Evolutionary conservation across 2,888 invertebrate species (phyloP).

Genomic region (Drosophila imparisetae): DNA sequence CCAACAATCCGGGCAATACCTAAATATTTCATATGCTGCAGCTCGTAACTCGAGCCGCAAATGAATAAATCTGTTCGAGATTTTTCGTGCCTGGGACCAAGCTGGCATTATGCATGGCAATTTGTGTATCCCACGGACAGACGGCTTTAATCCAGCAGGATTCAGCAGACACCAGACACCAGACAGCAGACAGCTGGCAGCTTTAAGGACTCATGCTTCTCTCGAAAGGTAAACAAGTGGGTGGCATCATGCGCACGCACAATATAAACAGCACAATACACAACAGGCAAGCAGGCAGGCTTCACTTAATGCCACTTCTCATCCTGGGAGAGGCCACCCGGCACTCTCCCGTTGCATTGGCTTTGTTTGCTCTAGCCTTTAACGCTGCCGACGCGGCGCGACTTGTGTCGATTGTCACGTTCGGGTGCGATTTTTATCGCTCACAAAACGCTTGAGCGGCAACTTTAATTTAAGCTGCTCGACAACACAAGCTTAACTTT

Average conservation of each 20-base stretch:
- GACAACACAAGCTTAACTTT: constrained; percentile 15
- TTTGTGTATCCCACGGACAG: constrained; percentile 27
- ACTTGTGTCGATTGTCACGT: constrained; percentile 70
- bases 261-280: constrained; percentile 22
- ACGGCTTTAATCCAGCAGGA: constrained; percentile 34
- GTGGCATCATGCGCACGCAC: constrained; percentile 16
- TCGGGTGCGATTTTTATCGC: constrained; percentile 70
- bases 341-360: constrained; percentile 14
- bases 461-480: constrained; percentile 57
- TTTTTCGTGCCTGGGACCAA: constrained; percentile 43
- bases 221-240: constrained; percentile 44
- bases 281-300: constrained; percentile 12
- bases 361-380: constrained; percentile 62
- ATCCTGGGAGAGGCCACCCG: constrained; percentile 3
- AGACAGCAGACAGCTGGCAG: constrained; percentile 21
- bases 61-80: constrained; percentile 65
- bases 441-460: constrained; percentile 48
- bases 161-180: constrained; percentile 12
- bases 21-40: constrained; percentile 66
- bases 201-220: constrained; percentile 24
- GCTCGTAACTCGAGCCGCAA: constrained; percentile 50
- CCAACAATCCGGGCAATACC: constrained; percentile 23
- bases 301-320: constrained; percentile 28
- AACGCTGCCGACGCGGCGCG: constrained; percentile 41
- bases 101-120: not conserved